phyloP scores from a whole-genome alignment of 2,113 vertebrate genomes.

The Callorhinus ursinus region DNA sequence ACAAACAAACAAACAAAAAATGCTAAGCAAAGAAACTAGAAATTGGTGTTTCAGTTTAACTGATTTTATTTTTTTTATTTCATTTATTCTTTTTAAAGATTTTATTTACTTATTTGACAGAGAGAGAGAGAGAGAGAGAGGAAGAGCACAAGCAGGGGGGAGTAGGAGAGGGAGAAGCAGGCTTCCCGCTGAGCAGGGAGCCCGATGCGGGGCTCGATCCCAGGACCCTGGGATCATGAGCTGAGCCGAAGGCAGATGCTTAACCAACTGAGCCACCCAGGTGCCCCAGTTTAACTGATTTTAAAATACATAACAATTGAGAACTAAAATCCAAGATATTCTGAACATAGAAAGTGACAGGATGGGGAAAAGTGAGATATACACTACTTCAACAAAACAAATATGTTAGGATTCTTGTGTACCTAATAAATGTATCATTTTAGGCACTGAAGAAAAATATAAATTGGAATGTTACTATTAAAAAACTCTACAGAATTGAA shows the following conservation, averaged over 20 bases:
- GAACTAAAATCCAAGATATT: conserved; percentile 33
- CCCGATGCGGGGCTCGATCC: too few species aligned
- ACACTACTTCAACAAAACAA: background rate
- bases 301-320: background rate
- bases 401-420: background rate
- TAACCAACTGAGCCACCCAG: too few species aligned
- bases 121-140: too few species aligned
- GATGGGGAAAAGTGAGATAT: background rate
- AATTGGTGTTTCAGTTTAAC: background rate
- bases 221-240: too few species aligned
- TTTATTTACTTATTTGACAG: too few species aligned
- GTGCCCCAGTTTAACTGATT: background rate
- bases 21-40: conserved; percentile 21
- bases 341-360: background rate
- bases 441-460: conserved; percentile 7
- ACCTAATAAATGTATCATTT: background rate
- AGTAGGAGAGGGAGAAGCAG: too few species aligned
- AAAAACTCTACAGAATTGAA: background rate
- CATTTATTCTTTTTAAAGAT: too few species aligned
- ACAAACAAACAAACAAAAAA: background rate
- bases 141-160: too few species aligned
- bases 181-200: too few species aligned
- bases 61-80: background rate
- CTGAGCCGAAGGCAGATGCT: background rate
- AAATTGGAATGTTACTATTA: background rate